Evolutionary conservation across 2,797 vertebrate species (phyloP), one percentile per base, ranked within the genome.

Genomic region (Pempheris klunzingeri): DNA sequence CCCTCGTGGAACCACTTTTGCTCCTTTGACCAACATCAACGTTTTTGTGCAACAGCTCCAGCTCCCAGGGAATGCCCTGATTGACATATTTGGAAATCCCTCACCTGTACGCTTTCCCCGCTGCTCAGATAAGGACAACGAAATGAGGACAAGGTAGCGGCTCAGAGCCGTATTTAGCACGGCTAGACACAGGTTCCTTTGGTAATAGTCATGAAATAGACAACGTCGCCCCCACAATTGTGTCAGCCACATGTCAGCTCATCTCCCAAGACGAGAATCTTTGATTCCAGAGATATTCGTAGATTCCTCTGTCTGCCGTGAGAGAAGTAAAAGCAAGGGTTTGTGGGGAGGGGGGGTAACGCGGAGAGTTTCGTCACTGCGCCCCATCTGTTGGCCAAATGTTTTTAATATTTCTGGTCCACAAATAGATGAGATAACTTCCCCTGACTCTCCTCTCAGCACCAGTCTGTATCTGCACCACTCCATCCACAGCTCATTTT

Each of bases 401-500:
- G 30, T 68, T 61, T 79, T 49, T 41, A 17, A 47, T 28, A 49
- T 59, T 52, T 44, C 62, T 69, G 41, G 13, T 47, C 39, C 18
- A 9, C 18, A 67, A 67, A 49, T 38, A 17, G 30, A 57, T 12
- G 1, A 55, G 39, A 36, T 5, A 47, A 54, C 54, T 64, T 49
- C 61, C 38, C 65, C 77, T 0, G 62, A 74, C 85, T 86, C 74
- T 77, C 78, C 81, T 82, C 81, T 69, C 61, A 74, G 83, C 74
- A 72, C 66, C 5, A 63, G 47, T 84, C 39, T 84, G 65, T 62
- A 62, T 74, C 76, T 69, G 55, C 77, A 20, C 63, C 49, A 6
- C 69, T 83, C 57, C 88, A 86, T 89, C 77, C 81, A 71, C 78
- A 62, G 64, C 77, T 86, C 85, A 75, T 87, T 67, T 36, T 80